Evolutionary conservation across 2,113 vertebrate genomes (phyloP).

Genomic region (Nesospiza acunhae): DNA sequence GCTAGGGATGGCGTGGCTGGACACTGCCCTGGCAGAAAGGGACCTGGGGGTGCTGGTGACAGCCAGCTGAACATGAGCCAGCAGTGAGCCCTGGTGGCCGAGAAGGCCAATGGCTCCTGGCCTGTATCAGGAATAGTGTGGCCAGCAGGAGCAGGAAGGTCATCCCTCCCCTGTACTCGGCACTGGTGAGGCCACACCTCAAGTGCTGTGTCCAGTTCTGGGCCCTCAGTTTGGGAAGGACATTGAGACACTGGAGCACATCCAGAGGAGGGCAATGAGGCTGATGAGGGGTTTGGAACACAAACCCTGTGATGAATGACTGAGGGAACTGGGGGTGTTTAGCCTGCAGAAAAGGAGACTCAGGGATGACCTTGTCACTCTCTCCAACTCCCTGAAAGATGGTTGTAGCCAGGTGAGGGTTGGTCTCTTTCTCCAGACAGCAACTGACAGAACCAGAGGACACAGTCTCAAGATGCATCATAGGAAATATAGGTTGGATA

Average conservation of each 20-base stretch:
- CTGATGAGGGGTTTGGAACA: neutral
- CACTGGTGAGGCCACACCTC: neutral
- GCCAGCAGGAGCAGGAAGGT: neutral
- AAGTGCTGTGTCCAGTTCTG: neutral
- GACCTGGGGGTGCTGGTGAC: neutral
- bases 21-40: neutral
- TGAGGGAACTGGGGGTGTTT: neutral
- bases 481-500: neutral
- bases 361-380: neutral
- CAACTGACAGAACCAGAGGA: neutral
- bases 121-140: neutral
- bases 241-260: fast-evolving
- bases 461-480: neutral
- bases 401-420: neutral
- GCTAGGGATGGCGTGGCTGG: neutral
- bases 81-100: neutral
- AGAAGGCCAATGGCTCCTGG: neutral
- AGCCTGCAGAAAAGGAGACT: neutral
- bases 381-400: neutral
- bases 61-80: neutral
- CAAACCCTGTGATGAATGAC: neutral
- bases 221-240: neutral
- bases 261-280: neutral
- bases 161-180: fast-evolving
- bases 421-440: neutral